Evolutionary conservation across 2,113 vertebrate genomes (phyloP), one percentile per base, ranked within the genome.

Genomic region (Passerina amoena): DNA sequence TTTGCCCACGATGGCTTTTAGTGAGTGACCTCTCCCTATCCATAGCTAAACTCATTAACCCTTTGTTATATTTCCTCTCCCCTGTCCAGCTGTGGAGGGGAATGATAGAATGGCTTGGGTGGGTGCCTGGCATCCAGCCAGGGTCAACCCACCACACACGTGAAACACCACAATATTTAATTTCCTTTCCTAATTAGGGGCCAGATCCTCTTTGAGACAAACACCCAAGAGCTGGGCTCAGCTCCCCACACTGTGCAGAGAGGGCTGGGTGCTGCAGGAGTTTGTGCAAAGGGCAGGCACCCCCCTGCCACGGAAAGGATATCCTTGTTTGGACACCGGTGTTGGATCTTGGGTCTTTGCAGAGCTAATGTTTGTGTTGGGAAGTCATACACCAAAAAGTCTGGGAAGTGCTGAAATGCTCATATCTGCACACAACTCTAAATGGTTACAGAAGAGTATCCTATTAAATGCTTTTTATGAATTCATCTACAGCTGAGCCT

Each of bases 291-390:
- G 48, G 57, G 22, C 37, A 61, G 70, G 31, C 12, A 31, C 44
- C 40, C 16, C 44, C 61, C 63, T 12, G 2, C 6, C 14, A 25
- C n/a, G n/a, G 38, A 50, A 73, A 21, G 15, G 23, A 19, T 50
- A 3, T 17, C 7, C 10, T 18, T 59, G 7, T 15, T 60, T 3
- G 20, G 27, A 33, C 5, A 75, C 2, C 21, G 21, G 0, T 0
- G 0, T 1, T 44, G 35, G 51, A 35, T 78, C 33, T 45, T 56
- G 51, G 8, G 16, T 38, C 17, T 78, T 75, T 68, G 61, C 17
- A 61, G 59, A 45, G 6, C 24, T 44, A 12, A 12, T 12, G 4
- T 48, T 82, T 45, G 2, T 51, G 27, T 20, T 51, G 16, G 53
- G 51, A 57, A 86, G 5, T 45, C 25, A 7, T 14, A 15, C 2